A percentile compares a stretch with the other conserved stretches of the same genome.
These are phyloP conservation scores for Prochilodus magdalenae DNA, from an alignment of 2,113 vertebrate species.

Conservation along the genomic window DNA sequence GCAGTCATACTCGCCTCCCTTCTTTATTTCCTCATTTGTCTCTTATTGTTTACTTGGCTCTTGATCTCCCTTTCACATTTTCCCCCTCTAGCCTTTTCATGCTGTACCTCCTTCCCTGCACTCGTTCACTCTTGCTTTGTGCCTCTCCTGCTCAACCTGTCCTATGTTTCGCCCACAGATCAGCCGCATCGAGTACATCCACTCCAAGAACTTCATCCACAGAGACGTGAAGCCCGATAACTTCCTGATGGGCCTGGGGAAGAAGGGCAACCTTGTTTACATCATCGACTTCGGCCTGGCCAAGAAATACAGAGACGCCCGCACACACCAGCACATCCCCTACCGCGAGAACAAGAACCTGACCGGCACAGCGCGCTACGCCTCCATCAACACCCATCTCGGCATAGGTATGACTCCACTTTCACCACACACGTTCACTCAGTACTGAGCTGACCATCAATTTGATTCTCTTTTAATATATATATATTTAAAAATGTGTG, in stretches of 20 bases:
- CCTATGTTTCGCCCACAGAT: constrained; percentile 75
- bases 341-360: constrained; percentile 98
- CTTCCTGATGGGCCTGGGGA: constrained; percentile 95
- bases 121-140: background rate
- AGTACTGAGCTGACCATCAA: too few species aligned
- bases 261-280: constrained; percentile 97
- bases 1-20: too few species aligned
- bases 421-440: too few species aligned
- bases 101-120: background rate
- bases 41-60: background rate
- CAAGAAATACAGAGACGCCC: constrained; percentile 94
- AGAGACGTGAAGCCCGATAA: constrained; percentile 97
- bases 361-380: constrained; percentile 93
- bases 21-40: too few species aligned
- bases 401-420: constrained; percentile 85
- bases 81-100: background rate
- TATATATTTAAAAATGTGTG: too few species aligned
- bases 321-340: constrained; percentile 98
- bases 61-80: background rate
- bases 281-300: constrained; percentile 97
- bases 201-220: constrained; percentile 99
- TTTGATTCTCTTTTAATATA: too few species aligned
- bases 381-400: constrained; percentile 96
- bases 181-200: constrained; percentile 97
- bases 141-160: constrained; percentile 3